Percentiles rank a stretch among this genome's conserved stretches.
These are phyloP conservation scores for Siphlonurus alternatus DNA, from an alignment of 2,888 invertebrate genomes.

Conservation along the genomic window DNA sequence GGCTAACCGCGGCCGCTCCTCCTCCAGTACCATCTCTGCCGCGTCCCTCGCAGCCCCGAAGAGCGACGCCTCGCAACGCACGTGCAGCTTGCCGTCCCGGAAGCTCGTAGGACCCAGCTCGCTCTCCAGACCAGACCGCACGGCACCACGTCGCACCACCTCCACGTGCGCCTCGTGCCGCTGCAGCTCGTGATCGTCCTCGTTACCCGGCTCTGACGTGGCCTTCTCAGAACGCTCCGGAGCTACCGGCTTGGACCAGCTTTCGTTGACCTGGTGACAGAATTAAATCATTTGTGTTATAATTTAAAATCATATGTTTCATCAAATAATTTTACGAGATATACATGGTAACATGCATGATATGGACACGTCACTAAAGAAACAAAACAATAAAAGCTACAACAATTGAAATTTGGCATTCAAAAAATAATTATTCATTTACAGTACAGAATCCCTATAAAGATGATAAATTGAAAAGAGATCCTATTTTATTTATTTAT, in stretches of 20 bases:
- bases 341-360: too few species aligned
- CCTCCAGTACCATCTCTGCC: conserved; percentile 15
- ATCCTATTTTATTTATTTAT: too few species aligned
- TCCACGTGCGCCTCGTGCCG: not conserved
- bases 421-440: too few species aligned
- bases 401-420: too few species aligned
- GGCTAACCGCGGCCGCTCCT: conserved; percentile 17
- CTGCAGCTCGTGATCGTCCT: not conserved
- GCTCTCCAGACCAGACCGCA: conserved; percentile 1
- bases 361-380: too few species aligned
- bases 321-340: too few species aligned
- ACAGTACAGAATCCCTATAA: too few species aligned
- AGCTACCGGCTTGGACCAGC: not conserved
- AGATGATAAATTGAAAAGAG: too few species aligned
- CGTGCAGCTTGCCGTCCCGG: conserved; percentile 13
- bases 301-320: too few species aligned
- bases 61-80: conserved; percentile 17
- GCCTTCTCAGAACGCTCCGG: not conserved
- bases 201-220: not conserved
- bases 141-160: not conserved
- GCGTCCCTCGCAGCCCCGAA: conserved; percentile 14
- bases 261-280: not conserved
- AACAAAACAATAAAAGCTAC: too few species aligned
- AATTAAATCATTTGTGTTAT: too few species aligned
- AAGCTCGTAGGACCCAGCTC: conserved; percentile 7